phyloP scores from a whole-genome alignment of 2,113 vertebrate genomes.

The Sula dactylatra region DNA sequence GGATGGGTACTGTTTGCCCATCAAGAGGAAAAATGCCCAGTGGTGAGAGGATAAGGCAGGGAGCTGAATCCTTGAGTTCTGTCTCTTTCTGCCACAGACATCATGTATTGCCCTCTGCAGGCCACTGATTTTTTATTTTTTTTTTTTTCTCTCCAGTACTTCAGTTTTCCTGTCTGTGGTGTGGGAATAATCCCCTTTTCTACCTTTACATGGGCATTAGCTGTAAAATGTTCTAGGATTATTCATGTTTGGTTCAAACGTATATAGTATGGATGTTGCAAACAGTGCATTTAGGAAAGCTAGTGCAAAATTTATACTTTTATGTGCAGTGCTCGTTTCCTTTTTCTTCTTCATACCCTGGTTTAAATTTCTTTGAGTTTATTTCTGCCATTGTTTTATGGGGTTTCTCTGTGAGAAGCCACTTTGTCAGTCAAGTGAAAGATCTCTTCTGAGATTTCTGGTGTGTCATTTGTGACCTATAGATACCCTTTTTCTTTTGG shows the following conservation, averaged over 20 bases:
- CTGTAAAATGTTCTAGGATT: neutral
- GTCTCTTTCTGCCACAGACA: neutral
- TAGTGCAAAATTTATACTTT: neutral
- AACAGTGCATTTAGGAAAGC: neutral
- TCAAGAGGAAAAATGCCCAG: neutral
- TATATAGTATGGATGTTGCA: neutral
- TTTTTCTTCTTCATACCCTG: neutral
- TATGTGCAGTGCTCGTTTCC: neutral
- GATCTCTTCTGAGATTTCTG: conserved; percentile 52
- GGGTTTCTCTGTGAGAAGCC: conserved; percentile 4
- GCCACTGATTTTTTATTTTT: neutral
- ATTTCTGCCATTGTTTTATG: conserved; percentile 24
- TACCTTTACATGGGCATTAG: neutral
- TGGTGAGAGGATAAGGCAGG: neutral
- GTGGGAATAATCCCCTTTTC: neutral
- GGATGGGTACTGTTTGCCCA: neutral
- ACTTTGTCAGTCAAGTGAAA: conserved; percentile 28
- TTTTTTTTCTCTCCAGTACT: neutral
- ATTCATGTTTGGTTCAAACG: neutral
- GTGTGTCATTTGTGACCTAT: conserved; percentile 27
- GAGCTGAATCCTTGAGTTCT: neutral
- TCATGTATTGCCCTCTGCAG: neutral
- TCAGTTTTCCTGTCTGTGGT: neutral
- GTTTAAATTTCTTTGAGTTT: neutral
- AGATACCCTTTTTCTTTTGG: neutral